phyloP scores from a whole-genome alignment of 1,140 invertebrate genomes.

The Bombus haemorrhoidalis region DNA sequence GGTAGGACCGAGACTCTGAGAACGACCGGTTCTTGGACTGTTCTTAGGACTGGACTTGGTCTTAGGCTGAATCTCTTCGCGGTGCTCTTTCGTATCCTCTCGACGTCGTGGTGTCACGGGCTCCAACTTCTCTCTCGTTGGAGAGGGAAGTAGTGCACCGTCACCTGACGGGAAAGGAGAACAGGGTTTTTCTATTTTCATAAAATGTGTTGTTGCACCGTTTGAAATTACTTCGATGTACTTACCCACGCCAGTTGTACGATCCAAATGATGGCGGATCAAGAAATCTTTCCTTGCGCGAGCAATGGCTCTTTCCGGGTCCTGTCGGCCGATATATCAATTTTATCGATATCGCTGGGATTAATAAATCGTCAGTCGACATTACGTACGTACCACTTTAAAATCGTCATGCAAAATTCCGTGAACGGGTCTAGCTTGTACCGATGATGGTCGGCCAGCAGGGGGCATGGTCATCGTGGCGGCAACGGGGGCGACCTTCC shows the following conservation, averaged over 20 bases:
- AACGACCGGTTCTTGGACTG: conserved; percentile 85
- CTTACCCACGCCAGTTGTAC: conserved; percentile 87
- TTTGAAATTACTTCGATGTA: conserved; percentile 1
- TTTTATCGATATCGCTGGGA: not conserved
- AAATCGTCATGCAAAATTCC: conserved; percentile 77
- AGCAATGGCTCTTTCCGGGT: conserved; percentile 81
- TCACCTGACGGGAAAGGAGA: conserved; percentile 75
- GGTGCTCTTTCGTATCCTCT: conserved; percentile 82
- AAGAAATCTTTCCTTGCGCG: conserved; percentile 83
- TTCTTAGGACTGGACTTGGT: conserved; percentile 87
- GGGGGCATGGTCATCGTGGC: conserved; percentile 70
- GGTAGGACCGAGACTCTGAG: conserved; percentile 87
- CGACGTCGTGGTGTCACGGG: conserved; percentile 87
- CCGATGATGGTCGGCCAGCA: conserved; percentile 79
- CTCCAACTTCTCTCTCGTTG: conserved; percentile 88
- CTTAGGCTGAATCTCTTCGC: conserved; percentile 76
- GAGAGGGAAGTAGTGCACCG: conserved; percentile 85
- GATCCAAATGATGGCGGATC: conserved; percentile 88
- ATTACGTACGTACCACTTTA: conserved; percentile 70
- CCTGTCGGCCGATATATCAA: conserved; percentile 62
- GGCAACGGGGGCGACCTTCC: conserved; percentile 84
- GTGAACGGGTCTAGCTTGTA: conserved; percentile 78
- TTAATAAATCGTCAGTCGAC: not conserved
- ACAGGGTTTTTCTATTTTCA: not conserved
- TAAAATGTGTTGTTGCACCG: too few species aligned